Evolutionary conservation across 2,888 invertebrate species (phyloP).

Genomic region (Oasisia sp.): DNA sequence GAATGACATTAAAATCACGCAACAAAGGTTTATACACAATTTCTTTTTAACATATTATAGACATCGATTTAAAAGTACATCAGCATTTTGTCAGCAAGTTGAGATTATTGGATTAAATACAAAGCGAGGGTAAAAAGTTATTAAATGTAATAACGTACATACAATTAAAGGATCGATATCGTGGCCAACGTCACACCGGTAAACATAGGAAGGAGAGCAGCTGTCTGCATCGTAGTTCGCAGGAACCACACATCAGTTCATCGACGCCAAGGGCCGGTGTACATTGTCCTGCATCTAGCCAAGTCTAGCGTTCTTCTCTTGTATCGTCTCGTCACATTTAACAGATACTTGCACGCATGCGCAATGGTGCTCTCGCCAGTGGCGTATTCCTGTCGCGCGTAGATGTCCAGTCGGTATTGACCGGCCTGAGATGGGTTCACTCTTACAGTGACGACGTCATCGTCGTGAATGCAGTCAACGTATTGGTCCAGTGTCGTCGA

Average conservation of each 20-base stretch:
- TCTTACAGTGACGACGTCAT: slow-evolving; percentile 82
- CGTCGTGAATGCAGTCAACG: slow-evolving; percentile 84
- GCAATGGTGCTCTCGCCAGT: slow-evolving; percentile 73
- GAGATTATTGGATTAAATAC: no score
- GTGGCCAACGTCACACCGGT: no score
- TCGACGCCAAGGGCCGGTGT: not conserved
- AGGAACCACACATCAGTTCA: not conserved
- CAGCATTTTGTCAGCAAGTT: no score
- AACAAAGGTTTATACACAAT: no score
- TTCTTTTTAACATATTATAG: no score
- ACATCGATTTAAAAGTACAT: no score
- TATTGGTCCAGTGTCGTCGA: slow-evolving; percentile 86
- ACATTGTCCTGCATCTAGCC: not conserved
- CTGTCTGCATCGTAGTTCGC: no score
- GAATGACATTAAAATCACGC: no score
- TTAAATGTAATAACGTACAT: no score
- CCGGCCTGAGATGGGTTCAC: slow-evolving; percentile 75
- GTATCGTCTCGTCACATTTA: slow-evolving; percentile 72
- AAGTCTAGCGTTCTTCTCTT: slow-evolving; percentile 7
- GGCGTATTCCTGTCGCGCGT: slow-evolving; percentile 81
- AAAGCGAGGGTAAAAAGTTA: no score
- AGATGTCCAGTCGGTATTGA: slow-evolving; percentile 96
- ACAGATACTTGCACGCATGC: slow-evolving; percentile 98
- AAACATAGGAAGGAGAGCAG: no score
- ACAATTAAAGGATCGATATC: no score